Evolutionary conservation across 2,113 vertebrate genomes (phyloP).

Genomic region (Syngnathus scovelli): DNA sequence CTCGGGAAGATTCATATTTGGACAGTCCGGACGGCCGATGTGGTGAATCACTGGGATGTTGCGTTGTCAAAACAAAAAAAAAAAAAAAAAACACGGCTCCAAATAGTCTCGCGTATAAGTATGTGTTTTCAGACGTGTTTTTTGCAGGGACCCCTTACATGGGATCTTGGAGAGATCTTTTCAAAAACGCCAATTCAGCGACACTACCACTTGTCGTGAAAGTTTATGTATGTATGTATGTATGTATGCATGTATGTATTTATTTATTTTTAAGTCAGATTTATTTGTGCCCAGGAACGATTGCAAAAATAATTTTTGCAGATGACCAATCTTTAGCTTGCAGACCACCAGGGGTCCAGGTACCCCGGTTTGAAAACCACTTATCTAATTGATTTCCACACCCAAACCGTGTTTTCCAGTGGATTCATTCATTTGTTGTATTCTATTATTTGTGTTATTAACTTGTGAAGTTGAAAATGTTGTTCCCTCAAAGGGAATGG

Average conservation of each 20-base stretch:
- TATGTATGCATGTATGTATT: background rate
- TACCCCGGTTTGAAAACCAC: background rate
- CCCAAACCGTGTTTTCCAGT: background rate
- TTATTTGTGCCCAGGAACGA: too few relatives aligned
- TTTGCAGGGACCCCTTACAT: too few relatives aligned
- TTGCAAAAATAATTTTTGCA: too few relatives aligned
- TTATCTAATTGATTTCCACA: background rate
- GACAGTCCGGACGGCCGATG: background rate
- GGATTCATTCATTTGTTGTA: background rate
- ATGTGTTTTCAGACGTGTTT: background rate
- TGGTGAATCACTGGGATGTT: background rate
- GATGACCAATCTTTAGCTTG: too few relatives aligned
- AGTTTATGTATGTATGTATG: too few relatives aligned
- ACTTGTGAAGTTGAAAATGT: slow-evolving; percentile 23
- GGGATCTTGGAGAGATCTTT: too few relatives aligned
- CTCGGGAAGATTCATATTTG: background rate
- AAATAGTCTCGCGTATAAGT: background rate
- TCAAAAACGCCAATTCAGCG: too few relatives aligned
- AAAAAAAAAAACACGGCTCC: background rate
- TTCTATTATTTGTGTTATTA: slow-evolving; percentile 18
- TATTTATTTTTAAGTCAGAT: background rate
- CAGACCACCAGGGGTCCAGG: too few relatives aligned
- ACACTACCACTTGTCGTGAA: too few relatives aligned
- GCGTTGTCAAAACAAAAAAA: background rate
- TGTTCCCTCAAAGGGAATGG: slow-evolving; percentile 26